Percentiles rank a stretch among this genome's conserved stretches.
These are phyloP conservation scores for Argyra leucocephala DNA, from an alignment of 2,888 invertebrate genomes.

Conservation along the genomic window DNA sequence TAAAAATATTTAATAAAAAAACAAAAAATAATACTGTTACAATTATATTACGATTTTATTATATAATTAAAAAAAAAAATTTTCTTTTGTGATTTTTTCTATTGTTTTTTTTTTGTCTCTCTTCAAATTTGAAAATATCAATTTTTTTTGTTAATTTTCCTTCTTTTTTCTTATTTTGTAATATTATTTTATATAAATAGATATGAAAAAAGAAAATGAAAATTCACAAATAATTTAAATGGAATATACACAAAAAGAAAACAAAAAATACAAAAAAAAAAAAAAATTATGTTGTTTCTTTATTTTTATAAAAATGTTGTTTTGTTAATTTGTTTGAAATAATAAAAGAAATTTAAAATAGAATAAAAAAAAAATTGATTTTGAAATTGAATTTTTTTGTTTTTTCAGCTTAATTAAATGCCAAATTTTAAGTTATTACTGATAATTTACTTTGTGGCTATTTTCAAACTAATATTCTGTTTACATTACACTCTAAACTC, in stretches of 20 bases:
- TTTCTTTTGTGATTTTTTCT: neutral
- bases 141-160: neutral
- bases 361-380: neutral
- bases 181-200: neutral
- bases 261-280: neutral
- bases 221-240: neutral
- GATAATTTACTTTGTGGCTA: no score
- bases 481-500: no score
- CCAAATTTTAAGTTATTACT: no score
- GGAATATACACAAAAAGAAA: neutral
- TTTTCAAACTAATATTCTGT: no score
- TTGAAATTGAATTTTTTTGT: neutral
- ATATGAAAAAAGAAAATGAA: neutral
- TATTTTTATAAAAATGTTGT: slow-evolving; percentile 3
- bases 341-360: neutral
- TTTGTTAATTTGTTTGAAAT: slow-evolving; percentile 3
- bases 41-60: no score
- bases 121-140: neutral
- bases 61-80: neutral
- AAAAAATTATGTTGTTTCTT: neutral
- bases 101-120: neutral
- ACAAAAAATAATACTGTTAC: neutral
- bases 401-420: neutral
- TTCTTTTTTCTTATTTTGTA: neutral
- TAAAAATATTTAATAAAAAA: neutral